Percentiles rank a stretch among this genome's conserved stretches.
Evolutionary conservation across 2,888 invertebrate species (phyloP).

Genomic region (Amitus sp.): DNA sequence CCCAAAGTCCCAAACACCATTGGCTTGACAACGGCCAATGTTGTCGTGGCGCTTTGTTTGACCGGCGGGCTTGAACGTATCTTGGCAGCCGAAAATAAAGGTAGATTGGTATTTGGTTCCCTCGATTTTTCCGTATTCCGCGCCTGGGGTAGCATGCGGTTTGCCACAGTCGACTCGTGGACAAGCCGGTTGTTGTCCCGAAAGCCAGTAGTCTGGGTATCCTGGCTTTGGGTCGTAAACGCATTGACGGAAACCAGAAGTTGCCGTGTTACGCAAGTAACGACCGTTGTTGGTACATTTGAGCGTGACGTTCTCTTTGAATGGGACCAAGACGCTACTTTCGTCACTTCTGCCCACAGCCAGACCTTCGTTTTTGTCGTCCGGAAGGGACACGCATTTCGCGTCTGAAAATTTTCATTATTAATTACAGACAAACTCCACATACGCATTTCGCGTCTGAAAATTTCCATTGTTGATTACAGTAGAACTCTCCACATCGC

Average conservation of each 20-base stretch:
- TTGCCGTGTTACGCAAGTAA: conserved; percentile 81
- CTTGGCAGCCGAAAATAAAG: conserved; percentile 96
- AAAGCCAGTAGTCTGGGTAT: conserved; percentile 90
- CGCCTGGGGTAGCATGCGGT: conserved; percentile 91
- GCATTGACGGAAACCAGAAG: conserved; percentile 90
- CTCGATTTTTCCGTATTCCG: conserved; percentile 88
- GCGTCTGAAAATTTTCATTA: conserved; percentile 80
- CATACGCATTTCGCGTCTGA: conserved; percentile 92
- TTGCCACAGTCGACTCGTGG: conserved; percentile 91
- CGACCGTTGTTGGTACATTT: conserved; percentile 83
- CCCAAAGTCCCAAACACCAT: conserved; percentile 97
- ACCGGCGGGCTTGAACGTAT: conserved; percentile 93
- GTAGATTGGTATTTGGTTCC: conserved; percentile 93
- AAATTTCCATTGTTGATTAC: too few relatives aligned
- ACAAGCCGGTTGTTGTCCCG: conserved; percentile 86
- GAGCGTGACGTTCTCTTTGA: conserved; percentile 90
- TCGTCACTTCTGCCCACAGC: conserved; percentile 81
- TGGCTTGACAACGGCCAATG: conserved; percentile 88
- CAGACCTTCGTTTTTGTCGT: conserved; percentile 88
- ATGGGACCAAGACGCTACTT: conserved; percentile 86
- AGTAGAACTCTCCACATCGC: too few relatives aligned
- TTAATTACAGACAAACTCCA: too few relatives aligned
- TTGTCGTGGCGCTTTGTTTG: conserved; percentile 93
- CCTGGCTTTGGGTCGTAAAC: conserved; percentile 94
- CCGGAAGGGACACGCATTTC: conserved; percentile 88